Base-by-base conservation (phyloP, 2,797 vertebrate genomes). In the Ctenochaetus hawaiiensis region DNA sequence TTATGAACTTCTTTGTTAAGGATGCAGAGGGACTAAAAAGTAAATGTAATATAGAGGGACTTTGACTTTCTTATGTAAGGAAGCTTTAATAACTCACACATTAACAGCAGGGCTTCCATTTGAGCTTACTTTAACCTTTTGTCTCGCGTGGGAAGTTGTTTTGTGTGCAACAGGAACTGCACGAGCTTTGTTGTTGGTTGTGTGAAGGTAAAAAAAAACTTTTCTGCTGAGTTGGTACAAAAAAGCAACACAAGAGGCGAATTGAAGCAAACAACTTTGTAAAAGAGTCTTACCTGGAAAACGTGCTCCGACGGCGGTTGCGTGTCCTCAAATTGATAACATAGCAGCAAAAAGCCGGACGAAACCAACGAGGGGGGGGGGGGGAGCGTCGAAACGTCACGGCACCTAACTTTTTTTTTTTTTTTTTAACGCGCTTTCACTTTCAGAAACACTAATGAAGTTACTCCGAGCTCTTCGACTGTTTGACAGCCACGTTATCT, bases 211-310 rank as follows among this genome's bases (percentile, higher is more conserved):
- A 9, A 8, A 0, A 5, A 30, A 30, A 30, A 30, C 30, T 1
- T 59, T n/a, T 76, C 26, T 61, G 17, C 22, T 30, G 62, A 47
- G 18, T 41, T 20, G 26, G 30, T 8, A 13, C 16, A 30, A 48
- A 11, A 12, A 8, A 30, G 4, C 1, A 10, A 12, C 0, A 49
- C 17, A 30, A 63, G 2, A 22, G 56, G 13, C 0, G 7, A 18
- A 44, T 8, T 0, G 5, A 30, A 30, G 30, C 30, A 5, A 5
- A 30, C 30, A 30, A 30, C 4, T 30, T 30, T 30, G 30, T n/a
- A n/a, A n/a, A 67, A 37, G 72, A 63, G 6, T 70, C 84, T 87
- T 84, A 93, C 91, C 90, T 89, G 77, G 44, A 60, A 52, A 48
- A 49, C 39, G 45, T 9, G 44, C 37, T 84, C 49, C 68, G 34